Conservation (phyloP, 2,797 vertebrate genomes). For the Hippocampus kuda region DNA sequence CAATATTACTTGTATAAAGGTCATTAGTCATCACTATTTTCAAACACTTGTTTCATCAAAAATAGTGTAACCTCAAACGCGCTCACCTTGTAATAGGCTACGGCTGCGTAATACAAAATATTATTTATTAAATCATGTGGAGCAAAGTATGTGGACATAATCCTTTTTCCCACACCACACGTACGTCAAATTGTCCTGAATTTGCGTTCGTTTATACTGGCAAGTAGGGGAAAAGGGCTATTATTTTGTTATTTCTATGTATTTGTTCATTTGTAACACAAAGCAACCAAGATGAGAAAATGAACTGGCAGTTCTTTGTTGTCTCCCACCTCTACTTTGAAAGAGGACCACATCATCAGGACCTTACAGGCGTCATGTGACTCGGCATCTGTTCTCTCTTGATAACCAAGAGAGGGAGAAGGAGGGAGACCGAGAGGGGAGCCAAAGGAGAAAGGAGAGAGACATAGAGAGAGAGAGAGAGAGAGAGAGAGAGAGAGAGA, state of each 20-base stretch:
- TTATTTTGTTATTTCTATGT: neutral
- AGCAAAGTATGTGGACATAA: neutral
- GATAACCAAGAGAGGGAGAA: constrained; percentile 41
- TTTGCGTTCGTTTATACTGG: too few relatives aligned
- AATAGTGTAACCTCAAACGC: neutral
- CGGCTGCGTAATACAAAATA: neutral
- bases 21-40: neutral
- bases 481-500: constrained; percentile 24
- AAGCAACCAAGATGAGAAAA: neutral
- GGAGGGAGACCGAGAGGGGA: constrained; percentile 16
- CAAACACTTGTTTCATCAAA: neutral
- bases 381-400: constrained; percentile 55
- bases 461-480: constrained; percentile 23
- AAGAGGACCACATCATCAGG: constrained; percentile 22
- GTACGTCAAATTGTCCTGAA: neutral
- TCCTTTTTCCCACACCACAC: neutral
- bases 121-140: neutral
- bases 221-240: neutral
- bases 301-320: constrained; percentile 18
- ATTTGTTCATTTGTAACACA: neutral
- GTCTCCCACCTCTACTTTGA: constrained; percentile 27
- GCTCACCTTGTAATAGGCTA: neutral
- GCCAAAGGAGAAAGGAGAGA: neutral
- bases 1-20: neutral
- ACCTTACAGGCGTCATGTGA: constrained; percentile 59